phyloP scores from a whole-genome alignment of 2,797 vertebrate species.

The Lithobates sylvaticus region DNA sequence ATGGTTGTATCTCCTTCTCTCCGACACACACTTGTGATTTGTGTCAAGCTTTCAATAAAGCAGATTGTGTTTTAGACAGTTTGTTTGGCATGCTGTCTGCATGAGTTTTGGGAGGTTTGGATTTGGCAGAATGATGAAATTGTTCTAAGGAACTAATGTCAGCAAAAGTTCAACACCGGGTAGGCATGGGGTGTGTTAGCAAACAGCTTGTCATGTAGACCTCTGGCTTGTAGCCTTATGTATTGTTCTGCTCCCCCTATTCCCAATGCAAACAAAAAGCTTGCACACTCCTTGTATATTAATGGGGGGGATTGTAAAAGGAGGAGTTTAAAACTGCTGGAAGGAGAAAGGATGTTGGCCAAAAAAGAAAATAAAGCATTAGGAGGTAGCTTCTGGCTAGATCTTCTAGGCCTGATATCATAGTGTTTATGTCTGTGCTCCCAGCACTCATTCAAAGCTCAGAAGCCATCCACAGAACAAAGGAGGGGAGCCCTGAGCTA shows the following conservation, averaged over 20 bases:
- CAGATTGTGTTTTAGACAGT: constrained; percentile 45
- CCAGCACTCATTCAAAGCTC: constrained; percentile 31
- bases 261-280: constrained; percentile 2
- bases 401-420: constrained; percentile 7
- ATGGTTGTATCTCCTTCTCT: constrained; percentile 2
- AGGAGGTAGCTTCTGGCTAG: constrained; percentile 4
- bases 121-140: constrained; percentile 34
- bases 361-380: background rate
- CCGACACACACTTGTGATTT: constrained; percentile 28
- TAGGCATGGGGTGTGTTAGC: constrained; percentile 61
- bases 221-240: constrained; percentile 31
- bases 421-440: constrained; percentile 1
- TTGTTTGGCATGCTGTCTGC: constrained; percentile 42
- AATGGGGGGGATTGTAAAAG: constrained; percentile 15
- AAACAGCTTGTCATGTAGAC: constrained; percentile 58
- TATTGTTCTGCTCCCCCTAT: constrained; percentile 40
- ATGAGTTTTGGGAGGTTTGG: constrained; percentile 34
- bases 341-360: background rate
- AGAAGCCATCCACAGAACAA: constrained; percentile 50
- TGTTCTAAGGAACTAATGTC: constrained; percentile 42
- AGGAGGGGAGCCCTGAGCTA: constrained; percentile 46
- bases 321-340: constrained; percentile 6
- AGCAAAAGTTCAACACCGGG: constrained; percentile 61
- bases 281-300: constrained; percentile 27
- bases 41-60: constrained; percentile 26